Conservation (phyloP, 2,113 vertebrate species). For the Glareola pratincola region DNA sequence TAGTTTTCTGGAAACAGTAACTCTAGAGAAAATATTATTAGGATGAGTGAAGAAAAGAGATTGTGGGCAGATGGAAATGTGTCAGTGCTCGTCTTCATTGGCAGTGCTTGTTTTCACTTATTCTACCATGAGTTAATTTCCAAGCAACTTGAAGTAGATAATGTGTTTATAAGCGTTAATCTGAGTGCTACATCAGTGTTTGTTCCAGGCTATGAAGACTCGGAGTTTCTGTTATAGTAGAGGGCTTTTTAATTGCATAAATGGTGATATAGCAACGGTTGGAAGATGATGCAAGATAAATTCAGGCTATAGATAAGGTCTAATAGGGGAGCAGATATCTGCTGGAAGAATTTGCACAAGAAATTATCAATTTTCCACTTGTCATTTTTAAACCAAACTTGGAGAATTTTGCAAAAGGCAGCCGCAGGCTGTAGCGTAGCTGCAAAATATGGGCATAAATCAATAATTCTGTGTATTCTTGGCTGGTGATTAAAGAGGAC, state of each 20-base stretch:
- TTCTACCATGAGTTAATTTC: constrained; percentile 15
- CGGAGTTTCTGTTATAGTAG: not conserved
- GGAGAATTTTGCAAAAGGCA: not conserved
- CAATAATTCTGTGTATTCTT: not conserved
- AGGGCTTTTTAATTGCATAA: not conserved
- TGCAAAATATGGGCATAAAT: not conserved
- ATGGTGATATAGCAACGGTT: not conserved
- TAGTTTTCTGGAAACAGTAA: not conserved
- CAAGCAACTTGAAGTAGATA: not conserved
- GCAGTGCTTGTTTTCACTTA: not conserved
- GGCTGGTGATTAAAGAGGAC: not conserved
- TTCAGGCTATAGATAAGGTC: not conserved
- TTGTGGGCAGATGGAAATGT: not conserved
- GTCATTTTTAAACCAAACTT: not conserved
- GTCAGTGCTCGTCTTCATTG: not conserved
- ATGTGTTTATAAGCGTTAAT: not conserved
- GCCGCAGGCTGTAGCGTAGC: not conserved
- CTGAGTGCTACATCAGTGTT: not conserved
- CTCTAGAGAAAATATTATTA: not conserved
- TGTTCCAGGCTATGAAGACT: not conserved
- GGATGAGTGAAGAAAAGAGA: not conserved
- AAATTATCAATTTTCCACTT: not conserved
- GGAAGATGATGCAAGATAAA: not conserved
- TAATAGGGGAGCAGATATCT: not conserved
- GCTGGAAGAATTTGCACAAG: not conserved